Conservation (phyloP, 2,888 invertebrate species). For the Spodoptera exigua region DNA sequence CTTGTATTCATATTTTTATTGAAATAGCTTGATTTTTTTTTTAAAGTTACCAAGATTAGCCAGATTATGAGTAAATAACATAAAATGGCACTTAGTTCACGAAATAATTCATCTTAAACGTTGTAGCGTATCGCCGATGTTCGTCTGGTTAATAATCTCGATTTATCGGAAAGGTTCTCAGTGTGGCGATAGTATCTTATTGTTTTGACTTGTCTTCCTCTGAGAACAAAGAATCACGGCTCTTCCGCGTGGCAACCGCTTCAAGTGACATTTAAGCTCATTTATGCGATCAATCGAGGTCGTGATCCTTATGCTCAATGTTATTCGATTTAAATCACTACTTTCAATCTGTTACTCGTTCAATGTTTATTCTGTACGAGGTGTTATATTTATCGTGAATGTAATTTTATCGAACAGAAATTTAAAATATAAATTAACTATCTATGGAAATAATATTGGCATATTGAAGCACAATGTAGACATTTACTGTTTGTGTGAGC, state of each 20-base stretch:
- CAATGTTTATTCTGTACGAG: not conserved
- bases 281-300: slow-evolving; percentile 85
- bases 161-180: slow-evolving; percentile 71
- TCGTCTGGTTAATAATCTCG: slow-evolving; percentile 62
- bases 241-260: slow-evolving; percentile 83
- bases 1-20: slow-evolving; percentile 13
- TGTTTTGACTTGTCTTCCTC: slow-evolving; percentile 77
- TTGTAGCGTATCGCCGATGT: slow-evolving; percentile 51
- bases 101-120: slow-evolving; percentile 52
- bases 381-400: not conserved
- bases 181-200: slow-evolving; percentile 76
- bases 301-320: slow-evolving; percentile 72
- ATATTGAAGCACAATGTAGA: slow-evolving; percentile 12
- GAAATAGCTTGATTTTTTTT: too few relatives aligned
- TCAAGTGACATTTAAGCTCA: slow-evolving; percentile 86
- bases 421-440: not conserved
- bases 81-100: slow-evolving; percentile 23
- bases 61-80: too few relatives aligned
- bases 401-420: not conserved
- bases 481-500: slow-evolving; percentile 43
- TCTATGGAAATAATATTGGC: not conserved
- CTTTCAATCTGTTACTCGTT: slow-evolving; percentile 46
- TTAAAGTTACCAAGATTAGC: too few relatives aligned
- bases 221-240: slow-evolving; percentile 77
- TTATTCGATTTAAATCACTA: slow-evolving; percentile 56